Base-by-base conservation (phyloP, 1,140 invertebrate genomes). In the Drosophila varians region DNA sequence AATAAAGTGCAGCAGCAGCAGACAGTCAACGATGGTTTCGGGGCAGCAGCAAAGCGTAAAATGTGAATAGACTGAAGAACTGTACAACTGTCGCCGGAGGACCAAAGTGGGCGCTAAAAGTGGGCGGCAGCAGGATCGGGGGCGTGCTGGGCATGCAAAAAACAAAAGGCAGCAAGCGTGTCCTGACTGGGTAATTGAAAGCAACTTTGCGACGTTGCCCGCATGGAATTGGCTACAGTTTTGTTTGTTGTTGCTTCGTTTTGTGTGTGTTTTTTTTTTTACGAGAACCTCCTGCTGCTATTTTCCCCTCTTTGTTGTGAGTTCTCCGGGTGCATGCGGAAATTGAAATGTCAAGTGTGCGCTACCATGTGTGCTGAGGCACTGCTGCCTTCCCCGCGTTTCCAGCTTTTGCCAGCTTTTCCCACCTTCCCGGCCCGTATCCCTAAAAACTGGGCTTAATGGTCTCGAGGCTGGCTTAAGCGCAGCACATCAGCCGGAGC, bases 131-230 rank as follows among this genome's bases (percentile, higher is more conserved):
- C 45, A 51, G 55, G 45, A 38, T 58, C 34, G 56, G 65, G 57
- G 70, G 76, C 64, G 76, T 74, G 77, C 36, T 53, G 66, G 77
- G 77, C 77, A 80, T 80, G 77, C 58, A 71, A 71, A 75, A 80
- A 80, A 80, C 57, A 66, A 80, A 80, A 80, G 53, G 77, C 77
- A 80, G 45, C 77, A 55, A 80, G 72, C 71, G 77, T 80, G 77
- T 80, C 77, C 77, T 80, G 77, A 80, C 77, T 80, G 77, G 77
- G 66, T 80, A 80, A 80, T 80, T 80, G 77, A 80, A 80, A 80
- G 77, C 76, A 80, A 80, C 77, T 80, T 80, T 70, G 76, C 57
- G 57, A 79, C 77, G 65, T 70, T 74, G 77, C 76, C 76, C 77
- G 77, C 73, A 80, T 80, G 77, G 73, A 80, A 80, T 80, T 80